These are phyloP conservation scores for Siniperca knerii DNA, from an alignment of 2,113 vertebrate genomes.

Conservation along the genomic window DNA sequence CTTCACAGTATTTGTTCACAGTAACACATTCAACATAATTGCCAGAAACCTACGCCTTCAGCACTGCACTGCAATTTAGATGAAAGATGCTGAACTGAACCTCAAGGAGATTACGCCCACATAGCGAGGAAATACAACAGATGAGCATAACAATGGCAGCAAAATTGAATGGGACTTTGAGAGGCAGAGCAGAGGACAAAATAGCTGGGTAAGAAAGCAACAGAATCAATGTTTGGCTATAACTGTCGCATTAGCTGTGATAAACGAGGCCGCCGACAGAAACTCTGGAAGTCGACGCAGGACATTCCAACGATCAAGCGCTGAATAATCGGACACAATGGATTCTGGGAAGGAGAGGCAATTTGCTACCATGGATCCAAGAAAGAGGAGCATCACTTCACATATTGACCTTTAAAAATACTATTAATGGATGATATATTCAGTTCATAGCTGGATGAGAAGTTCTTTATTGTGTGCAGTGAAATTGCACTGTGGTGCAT, in stretches of 20 bases:
- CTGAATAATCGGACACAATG: slow-evolving; percentile 72
- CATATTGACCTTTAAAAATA: slow-evolving; percentile 76
- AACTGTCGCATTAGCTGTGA: slow-evolving; percentile 74
- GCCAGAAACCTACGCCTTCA: slow-evolving; percentile 28
- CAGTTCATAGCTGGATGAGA: slow-evolving; percentile 51
- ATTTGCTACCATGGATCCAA: slow-evolving; percentile 66
- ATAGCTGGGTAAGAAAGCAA: slow-evolving; percentile 53
- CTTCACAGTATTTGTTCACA: slow-evolving; percentile 8
- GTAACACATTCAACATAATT: slow-evolving; percentile 37
- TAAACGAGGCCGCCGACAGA: slow-evolving; percentile 52
- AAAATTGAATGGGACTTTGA: slow-evolving; percentile 56
- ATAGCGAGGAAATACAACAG: slow-evolving; percentile 24
- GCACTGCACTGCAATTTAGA: slow-evolving; percentile 27
- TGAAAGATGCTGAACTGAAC: slow-evolving; percentile 54
- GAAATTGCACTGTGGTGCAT: slow-evolving; percentile 18
- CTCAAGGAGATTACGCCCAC: slow-evolving; percentile 56
- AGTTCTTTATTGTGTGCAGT: slow-evolving; percentile 27
- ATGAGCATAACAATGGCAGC: slow-evolving; percentile 54
- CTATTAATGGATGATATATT: slow-evolving; percentile 67
- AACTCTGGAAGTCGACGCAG: slow-evolving; percentile 55
- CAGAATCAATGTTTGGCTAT: slow-evolving; percentile 74
- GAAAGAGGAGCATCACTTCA: slow-evolving; percentile 63
- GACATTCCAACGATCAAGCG: slow-evolving; percentile 73
- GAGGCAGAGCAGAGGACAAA: slow-evolving; percentile 52
- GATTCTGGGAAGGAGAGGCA: slow-evolving; percentile 67